These are phyloP conservation scores for Melipona quadrifasciata DNA, from an alignment of 1,140 invertebrate genomes.

Conservation along the genomic window DNA sequence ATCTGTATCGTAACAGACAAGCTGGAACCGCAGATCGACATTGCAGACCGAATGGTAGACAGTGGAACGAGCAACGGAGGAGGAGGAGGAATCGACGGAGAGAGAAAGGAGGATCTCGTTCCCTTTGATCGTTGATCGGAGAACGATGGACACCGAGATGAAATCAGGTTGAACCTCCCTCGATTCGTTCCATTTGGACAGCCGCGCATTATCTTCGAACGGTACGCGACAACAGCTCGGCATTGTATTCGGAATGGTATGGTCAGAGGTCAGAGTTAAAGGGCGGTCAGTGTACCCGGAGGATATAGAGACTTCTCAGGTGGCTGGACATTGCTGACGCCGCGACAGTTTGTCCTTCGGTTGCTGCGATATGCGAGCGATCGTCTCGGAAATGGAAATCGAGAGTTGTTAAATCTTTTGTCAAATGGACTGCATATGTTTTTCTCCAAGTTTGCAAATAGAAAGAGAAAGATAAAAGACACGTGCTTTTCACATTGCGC, in stretches of 20 bases:
- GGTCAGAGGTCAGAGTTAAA: slow-evolving; percentile 46
- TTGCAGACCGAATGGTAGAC: neutral
- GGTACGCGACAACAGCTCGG: slow-evolving; percentile 30
- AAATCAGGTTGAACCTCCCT: slow-evolving; percentile 55
- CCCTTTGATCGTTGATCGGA: slow-evolving; percentile 30
- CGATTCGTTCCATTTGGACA: slow-evolving; percentile 49
- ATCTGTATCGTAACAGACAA: slow-evolving; percentile 33
- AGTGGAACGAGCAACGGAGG: neutral
- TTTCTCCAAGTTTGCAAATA: no score
- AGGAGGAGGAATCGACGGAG: slow-evolving; percentile 28
- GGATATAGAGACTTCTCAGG: slow-evolving; percentile 39
- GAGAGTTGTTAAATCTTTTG: no score
- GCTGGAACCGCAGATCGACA: slow-evolving; percentile 15
- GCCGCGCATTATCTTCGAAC: slow-evolving; percentile 52
- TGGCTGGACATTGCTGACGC: neutral
- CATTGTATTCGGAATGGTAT: slow-evolving; percentile 47
- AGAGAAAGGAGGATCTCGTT: neutral
- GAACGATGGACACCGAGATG: slow-evolving; percentile 56
- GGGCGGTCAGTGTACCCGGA: slow-evolving; percentile 32
- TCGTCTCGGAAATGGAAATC: neutral
- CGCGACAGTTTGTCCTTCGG: neutral
- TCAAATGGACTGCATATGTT: no score
- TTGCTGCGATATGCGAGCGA: neutral
- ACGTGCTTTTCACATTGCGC: no score
- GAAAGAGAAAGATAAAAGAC: no score